Evolutionary conservation across 1,140 invertebrate genomes (phyloP).

Genomic region (Meloidogyne floridensis): DNA sequence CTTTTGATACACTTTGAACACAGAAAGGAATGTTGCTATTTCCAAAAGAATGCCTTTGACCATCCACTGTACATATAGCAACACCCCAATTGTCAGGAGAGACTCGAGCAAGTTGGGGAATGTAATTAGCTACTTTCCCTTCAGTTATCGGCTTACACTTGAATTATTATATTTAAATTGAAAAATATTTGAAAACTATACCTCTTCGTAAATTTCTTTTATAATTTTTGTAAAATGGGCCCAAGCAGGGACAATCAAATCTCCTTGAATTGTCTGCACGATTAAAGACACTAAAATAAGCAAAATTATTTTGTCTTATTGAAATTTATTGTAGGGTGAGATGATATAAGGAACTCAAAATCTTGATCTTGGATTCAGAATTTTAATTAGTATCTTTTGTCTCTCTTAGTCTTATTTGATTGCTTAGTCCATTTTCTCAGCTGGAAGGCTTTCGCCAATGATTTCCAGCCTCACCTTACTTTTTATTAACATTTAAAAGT

Average conservation of each 20-base stretch:
- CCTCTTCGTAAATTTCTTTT: conserved; percentile 49
- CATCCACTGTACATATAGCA: conserved; percentile 69
- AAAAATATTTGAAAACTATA: conserved; percentile 6
- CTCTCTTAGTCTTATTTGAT: too few species aligned
- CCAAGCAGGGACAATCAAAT: conserved; percentile 51
- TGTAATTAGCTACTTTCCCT: conserved; percentile 63
- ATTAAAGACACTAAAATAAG: conserved; percentile 36
- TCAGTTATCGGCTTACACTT: conserved; percentile 45
- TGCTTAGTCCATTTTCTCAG: too few species aligned
- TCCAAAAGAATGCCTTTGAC: conserved; percentile 64
- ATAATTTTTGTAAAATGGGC: conserved; percentile 43
- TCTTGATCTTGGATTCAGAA: too few species aligned
- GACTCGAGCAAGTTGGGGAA: conserved; percentile 61
- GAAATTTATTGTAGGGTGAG: not conserved
- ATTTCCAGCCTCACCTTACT: too few species aligned
- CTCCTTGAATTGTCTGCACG: conserved; percentile 53
- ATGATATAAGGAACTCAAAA: not conserved
- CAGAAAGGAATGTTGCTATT: conserved; percentile 60
- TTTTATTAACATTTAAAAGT: too few species aligned
- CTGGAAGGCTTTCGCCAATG: too few species aligned
- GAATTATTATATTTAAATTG: not conserved
- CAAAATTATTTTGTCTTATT: too few species aligned
- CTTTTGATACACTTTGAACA: conserved; percentile 73
- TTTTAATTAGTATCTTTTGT: too few species aligned
- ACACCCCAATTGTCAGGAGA: conserved; percentile 68